phyloP scores from a whole-genome alignment of 2,888 invertebrate species.

The Rhingia rostrata region DNA sequence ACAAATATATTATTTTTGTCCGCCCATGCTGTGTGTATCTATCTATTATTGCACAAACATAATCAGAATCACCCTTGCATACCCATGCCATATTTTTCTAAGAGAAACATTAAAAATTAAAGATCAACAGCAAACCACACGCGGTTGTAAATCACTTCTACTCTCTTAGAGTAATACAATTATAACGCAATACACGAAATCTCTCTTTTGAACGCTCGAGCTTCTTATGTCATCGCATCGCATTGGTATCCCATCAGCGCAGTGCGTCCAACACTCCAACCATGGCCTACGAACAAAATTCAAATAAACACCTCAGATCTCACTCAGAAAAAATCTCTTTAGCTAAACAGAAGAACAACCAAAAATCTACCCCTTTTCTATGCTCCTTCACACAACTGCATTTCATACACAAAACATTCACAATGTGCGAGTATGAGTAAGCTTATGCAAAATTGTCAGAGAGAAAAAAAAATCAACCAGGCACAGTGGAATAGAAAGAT shows the following conservation, averaged over 20 bases:
- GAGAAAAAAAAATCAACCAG: constrained; percentile 11
- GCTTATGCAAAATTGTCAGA: constrained; percentile 33
- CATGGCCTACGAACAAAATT: constrained; percentile 55
- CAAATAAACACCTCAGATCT: constrained; percentile 20
- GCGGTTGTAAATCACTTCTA: constrained; percentile 1
- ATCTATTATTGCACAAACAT: neutral
- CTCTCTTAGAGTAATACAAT: constrained; percentile 4
- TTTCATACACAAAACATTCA: neutral
- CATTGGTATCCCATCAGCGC: constrained; percentile 35
- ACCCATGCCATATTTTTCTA: constrained; percentile 2
- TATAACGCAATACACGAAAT: constrained; percentile 10
- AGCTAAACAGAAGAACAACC: neutral
- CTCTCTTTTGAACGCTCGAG: constrained; percentile 33
- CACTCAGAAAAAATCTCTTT: constrained; percentile 1
- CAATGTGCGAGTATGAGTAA: constrained; percentile 30
- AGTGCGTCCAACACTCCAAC: constrained; percentile 51
- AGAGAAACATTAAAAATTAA: constrained; percentile 49
- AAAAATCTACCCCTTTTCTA: constrained; percentile 36
- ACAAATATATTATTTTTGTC: neutral
- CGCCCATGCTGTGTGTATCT: no score
- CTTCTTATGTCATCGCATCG: constrained; percentile 66
- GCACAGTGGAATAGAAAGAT: no score
- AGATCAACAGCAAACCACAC: constrained; percentile 39
- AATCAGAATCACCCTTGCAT: neutral
- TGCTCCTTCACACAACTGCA: constrained; percentile 45